Percentiles rank a stretch among this genome's conserved stretches.
Evolutionary conservation across 2,113 vertebrate species (phyloP).

Genomic region (Ptyas mucosa): DNA sequence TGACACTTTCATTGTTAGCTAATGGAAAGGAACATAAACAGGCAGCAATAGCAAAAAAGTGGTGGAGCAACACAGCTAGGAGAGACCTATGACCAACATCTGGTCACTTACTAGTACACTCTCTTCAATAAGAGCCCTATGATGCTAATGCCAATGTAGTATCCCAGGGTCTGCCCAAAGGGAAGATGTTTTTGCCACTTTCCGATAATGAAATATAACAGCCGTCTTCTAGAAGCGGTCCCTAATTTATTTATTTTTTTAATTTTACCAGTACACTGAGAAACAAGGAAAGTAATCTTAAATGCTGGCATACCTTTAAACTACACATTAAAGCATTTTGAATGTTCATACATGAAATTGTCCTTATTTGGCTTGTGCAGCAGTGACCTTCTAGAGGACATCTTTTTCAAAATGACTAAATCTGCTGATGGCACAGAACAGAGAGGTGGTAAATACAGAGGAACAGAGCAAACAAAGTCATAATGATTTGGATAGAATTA

Average conservation of each 20-base stretch:
- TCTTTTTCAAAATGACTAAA: conserved; percentile 50
- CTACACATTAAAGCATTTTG: background rate
- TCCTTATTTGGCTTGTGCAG: conserved; percentile 27
- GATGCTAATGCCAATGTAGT: background rate
- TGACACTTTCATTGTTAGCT: background rate
- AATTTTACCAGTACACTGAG: background rate
- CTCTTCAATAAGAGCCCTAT: background rate
- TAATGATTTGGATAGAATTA: conserved; percentile 62
- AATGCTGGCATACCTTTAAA: background rate
- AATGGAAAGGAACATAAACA: background rate
- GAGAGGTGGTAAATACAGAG: conserved; percentile 60
- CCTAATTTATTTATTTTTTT: background rate
- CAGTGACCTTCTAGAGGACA: conserved; percentile 40
- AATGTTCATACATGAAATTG: conserved; percentile 13
- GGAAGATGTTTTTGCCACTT: background rate
- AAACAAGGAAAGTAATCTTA: background rate
- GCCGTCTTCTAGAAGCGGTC: background rate
- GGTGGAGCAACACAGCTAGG: background rate
- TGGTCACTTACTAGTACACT: background rate
- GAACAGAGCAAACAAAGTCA: conserved; percentile 64
- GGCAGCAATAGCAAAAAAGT: background rate
- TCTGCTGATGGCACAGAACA: conserved; percentile 54
- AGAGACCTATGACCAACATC: background rate
- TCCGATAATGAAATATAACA: background rate
- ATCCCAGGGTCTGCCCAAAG: background rate